Percentiles rank a stretch among this genome's conserved stretches.
phyloP scores from a whole-genome alignment of 2,113 vertebrate species.

The human region GRCh38 chr14:83193001-83193500 shows the following conservation, averaged over 20 bases:
- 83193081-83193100: neutral
- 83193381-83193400: no score
- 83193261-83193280: neutral
- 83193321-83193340: no score
- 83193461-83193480: no score
- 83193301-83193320: no score
- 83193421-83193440: no score
- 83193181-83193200: neutral
- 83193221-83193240: neutral
- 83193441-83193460: no score
- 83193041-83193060: neutral
- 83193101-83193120: neutral
- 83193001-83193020: neutral
- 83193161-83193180: neutral
- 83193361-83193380: no score
- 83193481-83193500: no score
- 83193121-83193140: neutral
- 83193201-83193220: neutral
- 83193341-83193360: no score
- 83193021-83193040: neutral
- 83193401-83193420: no score
- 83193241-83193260: neutral
- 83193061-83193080: neutral
- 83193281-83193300: no score
- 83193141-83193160: neutral